Evolutionary conservation across 2,888 invertebrate species (phyloP), one percentile per base, ranked within the genome.

Genomic region (Lypha dubia): DNA sequence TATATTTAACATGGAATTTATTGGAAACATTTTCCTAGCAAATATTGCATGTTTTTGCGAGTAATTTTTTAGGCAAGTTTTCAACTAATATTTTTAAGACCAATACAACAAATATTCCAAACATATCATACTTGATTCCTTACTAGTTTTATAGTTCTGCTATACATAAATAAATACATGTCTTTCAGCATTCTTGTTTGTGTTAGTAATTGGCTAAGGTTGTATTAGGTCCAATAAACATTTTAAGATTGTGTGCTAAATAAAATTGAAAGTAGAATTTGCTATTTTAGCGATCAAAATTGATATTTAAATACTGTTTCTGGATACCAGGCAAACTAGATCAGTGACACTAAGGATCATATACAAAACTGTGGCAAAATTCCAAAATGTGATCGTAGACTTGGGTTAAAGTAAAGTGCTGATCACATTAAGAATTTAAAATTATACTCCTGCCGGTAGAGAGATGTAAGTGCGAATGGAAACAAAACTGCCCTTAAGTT

Each of bases 41-140:
- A 63, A 75, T 17, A 41, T 11, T 20, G 4, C 3, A 3, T 8
- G 4, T n/a, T 32, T 24, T 53, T 17, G 8, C 35, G n/a, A n/a
- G 20, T 46, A 20, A 8, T 60, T 28, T 44, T 5, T 35, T 24
- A 44, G 1, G 5, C 7, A 3, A 7, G 20, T 32, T 67, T 67
- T 68, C 13, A 67, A 38, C 1, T 13, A 20, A 58, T 32, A 58
- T 70, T 28, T 17, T 58, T 9, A 22, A n/a, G 35, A 17, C 46
- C 56, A 58, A 62, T 51, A 74, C 32, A 17, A 51, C 11, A 17
- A 51, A 63, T n/a, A 65, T 56, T 67, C 15, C 35, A n/a, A 17
- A 46, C 28, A 17, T 56, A 63, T 56, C 41, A 56, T 46, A 75
- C 44, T 46, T 13, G 17, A 24, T 13, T n/a, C 11, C 51, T 62